These are phyloP conservation scores for Aptenodytes patagonicus DNA, from an alignment of 2,113 vertebrate species.

Conservation along the genomic window DNA sequence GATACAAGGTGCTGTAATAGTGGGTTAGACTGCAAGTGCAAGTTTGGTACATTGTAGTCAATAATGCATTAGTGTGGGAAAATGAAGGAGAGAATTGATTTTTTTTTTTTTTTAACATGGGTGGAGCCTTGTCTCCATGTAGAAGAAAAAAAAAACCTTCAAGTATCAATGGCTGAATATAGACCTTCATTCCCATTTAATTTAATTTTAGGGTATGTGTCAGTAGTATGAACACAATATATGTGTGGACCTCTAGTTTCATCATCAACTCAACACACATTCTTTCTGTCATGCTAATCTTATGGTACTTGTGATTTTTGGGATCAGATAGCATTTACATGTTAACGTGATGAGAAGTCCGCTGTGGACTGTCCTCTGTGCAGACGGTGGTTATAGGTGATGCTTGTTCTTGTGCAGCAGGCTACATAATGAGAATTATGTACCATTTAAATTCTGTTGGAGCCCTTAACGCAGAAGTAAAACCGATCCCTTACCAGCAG, in stretches of 20 bases:
- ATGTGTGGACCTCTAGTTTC: background rate
- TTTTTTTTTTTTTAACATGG: background rate
- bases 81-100: constrained; percentile 27
- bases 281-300: background rate
- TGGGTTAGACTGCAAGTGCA: constrained; percentile 75
- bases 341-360: background rate
- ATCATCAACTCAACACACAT: background rate
- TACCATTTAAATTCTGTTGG: background rate
- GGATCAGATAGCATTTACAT: background rate
- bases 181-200: background rate
- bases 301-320: background rate
- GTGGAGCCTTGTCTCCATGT: background rate
- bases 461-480: background rate
- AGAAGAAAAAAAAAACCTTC: background rate
- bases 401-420: background rate
- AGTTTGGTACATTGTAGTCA: constrained; percentile 75
- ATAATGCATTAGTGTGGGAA: constrained; percentile 54
- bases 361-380: background rate
- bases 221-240: background rate
- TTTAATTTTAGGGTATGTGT: background rate
- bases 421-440: background rate
- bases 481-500: background rate
- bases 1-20: constrained; percentile 82
- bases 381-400: background rate
- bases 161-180: background rate